A percentile compares a stretch with the other conserved stretches of the same genome.
These are phyloP conservation scores for Mirounga angustirostris DNA, from an alignment of 2,113 vertebrate genomes.

Conservation along the genomic window DNA sequence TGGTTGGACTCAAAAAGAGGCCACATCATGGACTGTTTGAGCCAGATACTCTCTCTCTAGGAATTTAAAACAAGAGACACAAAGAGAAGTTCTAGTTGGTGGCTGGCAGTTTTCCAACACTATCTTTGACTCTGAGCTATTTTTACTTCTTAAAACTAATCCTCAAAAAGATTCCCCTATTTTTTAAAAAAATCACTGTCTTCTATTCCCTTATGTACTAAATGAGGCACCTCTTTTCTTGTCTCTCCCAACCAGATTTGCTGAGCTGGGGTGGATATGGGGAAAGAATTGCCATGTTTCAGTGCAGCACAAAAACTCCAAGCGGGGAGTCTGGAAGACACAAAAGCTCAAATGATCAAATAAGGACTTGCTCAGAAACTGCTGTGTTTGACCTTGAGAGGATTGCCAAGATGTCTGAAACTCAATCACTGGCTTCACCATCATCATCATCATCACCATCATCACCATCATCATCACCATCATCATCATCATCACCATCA, in stretches of 20 bases:
- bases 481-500: too few species aligned
- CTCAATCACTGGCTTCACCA: neutral
- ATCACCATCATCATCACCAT: neutral
- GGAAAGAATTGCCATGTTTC: neutral
- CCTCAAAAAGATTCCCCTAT: conserved; percentile 33
- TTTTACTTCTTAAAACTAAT: conserved; percentile 49
- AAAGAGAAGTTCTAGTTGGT: neutral
- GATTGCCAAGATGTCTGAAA: neutral
- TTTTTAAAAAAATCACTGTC: neutral
- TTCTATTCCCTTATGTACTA: neutral
- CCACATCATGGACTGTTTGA: neutral
- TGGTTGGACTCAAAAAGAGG: neutral
- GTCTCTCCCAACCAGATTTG: neutral
- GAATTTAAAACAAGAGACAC: neutral
- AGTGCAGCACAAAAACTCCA: neutral
- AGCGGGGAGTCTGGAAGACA: neutral
- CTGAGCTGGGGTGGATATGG: neutral
- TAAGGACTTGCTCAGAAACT: neutral
- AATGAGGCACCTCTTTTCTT: neutral
- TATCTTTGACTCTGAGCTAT: conserved; percentile 5
- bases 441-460: neutral
- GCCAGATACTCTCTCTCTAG: neutral
- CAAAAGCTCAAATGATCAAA: neutral
- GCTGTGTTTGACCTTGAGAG: neutral
- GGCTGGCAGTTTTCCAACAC: neutral